Percentiles rank a stretch among this genome's conserved stretches.
These are phyloP conservation scores for Esperia sulphurella DNA, from an alignment of 2,888 invertebrate species.

Conservation along the genomic window DNA sequence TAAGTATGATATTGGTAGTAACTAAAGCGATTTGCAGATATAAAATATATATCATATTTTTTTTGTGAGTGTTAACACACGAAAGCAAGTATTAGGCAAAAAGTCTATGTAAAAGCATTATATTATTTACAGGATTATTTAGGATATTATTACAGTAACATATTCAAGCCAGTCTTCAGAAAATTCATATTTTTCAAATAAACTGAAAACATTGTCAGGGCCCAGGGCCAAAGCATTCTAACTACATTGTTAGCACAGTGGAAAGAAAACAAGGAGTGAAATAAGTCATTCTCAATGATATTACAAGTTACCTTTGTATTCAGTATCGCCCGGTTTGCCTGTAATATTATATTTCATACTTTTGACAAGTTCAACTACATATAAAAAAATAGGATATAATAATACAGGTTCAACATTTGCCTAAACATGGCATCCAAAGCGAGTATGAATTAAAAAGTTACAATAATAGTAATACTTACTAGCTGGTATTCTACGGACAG, in stretches of 20 bases:
- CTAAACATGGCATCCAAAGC: neutral
- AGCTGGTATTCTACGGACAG: slow-evolving; percentile 81
- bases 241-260: slow-evolving; percentile 21
- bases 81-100: neutral
- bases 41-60: no score
- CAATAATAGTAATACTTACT: slow-evolving; percentile 49
- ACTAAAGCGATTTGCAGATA: no score
- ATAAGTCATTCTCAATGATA: slow-evolving; percentile 28
- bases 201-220: neutral
- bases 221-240: slow-evolving; percentile 6
- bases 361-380: neutral
- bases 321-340: slow-evolving; percentile 64
- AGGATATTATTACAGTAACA: neutral
- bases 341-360: slow-evolving; percentile 42
- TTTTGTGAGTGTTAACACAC: neutral
- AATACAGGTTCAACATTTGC: neutral
- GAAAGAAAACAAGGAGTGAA: slow-evolving; percentile 19
- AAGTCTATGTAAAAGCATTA: neutral
- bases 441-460: neutral
- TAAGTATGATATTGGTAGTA: no score
- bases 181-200: slow-evolving; percentile 3
- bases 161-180: neutral
- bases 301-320: slow-evolving; percentile 58
- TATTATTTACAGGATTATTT: no score
- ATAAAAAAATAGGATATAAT: neutral